Evolutionary conservation across 1,140 invertebrate genomes (phyloP).

Genomic region (Helicorthomorpha holstii): DNA sequence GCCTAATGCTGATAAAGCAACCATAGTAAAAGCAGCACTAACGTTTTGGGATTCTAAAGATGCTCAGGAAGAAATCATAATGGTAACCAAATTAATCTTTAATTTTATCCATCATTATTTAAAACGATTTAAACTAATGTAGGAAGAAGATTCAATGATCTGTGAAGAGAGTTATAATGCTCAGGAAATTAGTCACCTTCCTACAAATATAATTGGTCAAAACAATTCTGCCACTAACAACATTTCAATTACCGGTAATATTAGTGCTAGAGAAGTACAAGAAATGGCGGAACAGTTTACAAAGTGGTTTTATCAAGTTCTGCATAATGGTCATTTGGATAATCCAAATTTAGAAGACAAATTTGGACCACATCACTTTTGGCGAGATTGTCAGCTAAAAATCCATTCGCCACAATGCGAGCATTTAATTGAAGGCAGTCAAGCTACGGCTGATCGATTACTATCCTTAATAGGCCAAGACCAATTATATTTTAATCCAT

Average conservation of each 20-base stretch:
- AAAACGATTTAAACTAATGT: neutral
- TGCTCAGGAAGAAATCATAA: neutral
- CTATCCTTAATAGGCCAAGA: slow-evolving; percentile 25
- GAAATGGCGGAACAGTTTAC: slow-evolving; percentile 34
- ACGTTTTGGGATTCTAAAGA: neutral
- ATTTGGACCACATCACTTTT: slow-evolving; percentile 36
- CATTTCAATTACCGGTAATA: neutral
- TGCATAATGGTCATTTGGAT: slow-evolving; percentile 23
- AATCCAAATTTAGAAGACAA: slow-evolving; percentile 9
- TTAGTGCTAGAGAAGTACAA: slow-evolving; percentile 18
- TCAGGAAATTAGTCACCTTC: neutral
- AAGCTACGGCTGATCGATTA: slow-evolving; percentile 23
- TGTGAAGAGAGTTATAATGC: neutral
- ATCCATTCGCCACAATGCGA: slow-evolving; percentile 11
- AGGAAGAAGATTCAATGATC: neutral
- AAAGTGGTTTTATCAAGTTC: slow-evolving; percentile 39
- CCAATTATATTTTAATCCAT: slow-evolving; percentile 39
- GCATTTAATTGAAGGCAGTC: slow-evolving; percentile 15
- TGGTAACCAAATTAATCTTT: too few relatives aligned
- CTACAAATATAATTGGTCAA: slow-evolving; percentile 4
- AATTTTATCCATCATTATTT: neutral
- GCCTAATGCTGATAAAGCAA: neutral
- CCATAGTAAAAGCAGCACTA: neutral
- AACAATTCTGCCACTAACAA: neutral
- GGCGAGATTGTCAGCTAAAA: slow-evolving; percentile 28